Evolutionary conservation across 2,113 vertebrate species (phyloP).

Genomic region (Osmerus eperlanus): DNA sequence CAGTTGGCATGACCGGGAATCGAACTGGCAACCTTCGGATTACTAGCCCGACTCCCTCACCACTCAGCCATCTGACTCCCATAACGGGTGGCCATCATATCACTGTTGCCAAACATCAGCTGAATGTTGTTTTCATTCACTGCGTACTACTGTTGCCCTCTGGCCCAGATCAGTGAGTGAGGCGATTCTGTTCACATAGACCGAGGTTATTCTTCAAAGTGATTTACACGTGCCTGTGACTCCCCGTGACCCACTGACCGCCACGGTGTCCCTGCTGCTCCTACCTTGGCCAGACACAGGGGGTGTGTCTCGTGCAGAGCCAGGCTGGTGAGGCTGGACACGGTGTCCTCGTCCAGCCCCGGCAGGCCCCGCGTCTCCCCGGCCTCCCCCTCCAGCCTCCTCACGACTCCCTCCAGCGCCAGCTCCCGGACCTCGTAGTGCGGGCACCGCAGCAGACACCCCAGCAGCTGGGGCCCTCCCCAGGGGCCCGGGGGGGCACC

Average conservation of each 20-base stretch:
- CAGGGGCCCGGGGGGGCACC: neutral
- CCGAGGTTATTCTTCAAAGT: no score
- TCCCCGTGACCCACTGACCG: no score
- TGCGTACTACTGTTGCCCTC: no score
- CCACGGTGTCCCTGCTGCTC: slow-evolving; percentile 3
- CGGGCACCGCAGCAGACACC: slow-evolving; percentile 71
- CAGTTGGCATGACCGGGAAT: no score
- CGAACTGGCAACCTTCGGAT: no score
- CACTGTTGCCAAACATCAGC: no score
- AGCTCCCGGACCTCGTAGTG: slow-evolving; percentile 84
- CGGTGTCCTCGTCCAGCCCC: slow-evolving; percentile 62
- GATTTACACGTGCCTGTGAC: neutral
- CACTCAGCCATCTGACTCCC: no score
- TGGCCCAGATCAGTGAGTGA: no score
- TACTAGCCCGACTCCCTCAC: no score
- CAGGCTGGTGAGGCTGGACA: slow-evolving; percentile 71
- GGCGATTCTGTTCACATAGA: no score
- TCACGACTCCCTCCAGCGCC: slow-evolving; percentile 72
- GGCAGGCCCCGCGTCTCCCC: neutral
- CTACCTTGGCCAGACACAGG: slow-evolving; percentile 87
- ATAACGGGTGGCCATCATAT: no score
- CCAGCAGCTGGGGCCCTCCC: slow-evolving; percentile 31
- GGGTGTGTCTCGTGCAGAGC: slow-evolving; percentile 80
- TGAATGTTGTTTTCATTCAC: no score
- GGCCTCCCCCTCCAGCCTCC: slow-evolving; percentile 48